Percentiles rank a stretch among this genome's conserved stretches.
Conservation (phyloP, 2,888 invertebrate species). For the Conistra vaccinii region DNA sequence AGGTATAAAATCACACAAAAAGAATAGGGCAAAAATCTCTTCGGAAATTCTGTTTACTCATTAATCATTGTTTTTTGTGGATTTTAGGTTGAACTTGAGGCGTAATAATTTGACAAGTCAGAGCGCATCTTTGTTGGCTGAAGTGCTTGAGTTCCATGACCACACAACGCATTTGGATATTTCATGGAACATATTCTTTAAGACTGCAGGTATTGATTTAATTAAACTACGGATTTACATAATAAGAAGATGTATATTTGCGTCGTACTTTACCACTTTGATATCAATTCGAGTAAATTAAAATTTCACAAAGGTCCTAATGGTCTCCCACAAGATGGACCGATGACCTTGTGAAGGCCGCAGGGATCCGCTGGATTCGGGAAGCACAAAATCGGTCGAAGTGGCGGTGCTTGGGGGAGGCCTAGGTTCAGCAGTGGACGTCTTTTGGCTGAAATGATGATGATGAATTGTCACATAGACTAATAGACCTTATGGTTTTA, state of each 20-base stretch:
- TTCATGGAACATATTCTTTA: slow-evolving; percentile 43
- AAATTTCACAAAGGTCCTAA: no score
- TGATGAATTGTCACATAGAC: no score
- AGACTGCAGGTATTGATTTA: slow-evolving; percentile 4
- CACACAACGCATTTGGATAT: slow-evolving; percentile 34
- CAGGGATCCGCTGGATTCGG: no score
- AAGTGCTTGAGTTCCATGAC: slow-evolving; percentile 30
- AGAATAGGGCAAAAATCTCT: not conserved
- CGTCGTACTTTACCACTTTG: not conserved
- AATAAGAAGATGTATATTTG: not conserved
- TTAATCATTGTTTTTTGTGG: not conserved
- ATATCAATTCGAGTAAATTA: no score
- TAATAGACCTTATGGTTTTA: no score
- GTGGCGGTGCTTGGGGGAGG: no score
- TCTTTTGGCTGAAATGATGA: no score
- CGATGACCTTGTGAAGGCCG: no score
- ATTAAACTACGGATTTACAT: not conserved
- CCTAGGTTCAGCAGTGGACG: no score
- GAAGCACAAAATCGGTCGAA: no score
- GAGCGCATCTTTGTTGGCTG: slow-evolving; percentile 8
- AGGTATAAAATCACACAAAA: not conserved
- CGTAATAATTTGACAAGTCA: slow-evolving; percentile 37
- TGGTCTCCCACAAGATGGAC: no score
- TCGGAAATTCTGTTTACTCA: not conserved
- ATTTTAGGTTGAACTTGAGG: slow-evolving; percentile 38